These are phyloP conservation scores for Distichodus sexfasciatus DNA, from an alignment of 2,797 vertebrate species.

Conservation along the genomic window DNA sequence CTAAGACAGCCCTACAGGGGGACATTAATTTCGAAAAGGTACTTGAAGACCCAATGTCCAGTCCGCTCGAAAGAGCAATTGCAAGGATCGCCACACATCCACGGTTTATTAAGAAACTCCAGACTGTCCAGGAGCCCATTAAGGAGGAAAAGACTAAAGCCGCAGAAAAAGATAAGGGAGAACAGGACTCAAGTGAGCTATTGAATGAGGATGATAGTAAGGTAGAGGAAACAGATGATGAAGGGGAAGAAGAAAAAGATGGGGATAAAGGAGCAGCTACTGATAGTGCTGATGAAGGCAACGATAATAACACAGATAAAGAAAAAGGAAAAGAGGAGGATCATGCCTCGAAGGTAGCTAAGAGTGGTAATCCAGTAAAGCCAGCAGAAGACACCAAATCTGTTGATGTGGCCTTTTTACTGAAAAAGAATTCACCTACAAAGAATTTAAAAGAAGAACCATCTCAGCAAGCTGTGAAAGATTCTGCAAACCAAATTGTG, in stretches of 20 bases:
- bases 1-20: constrained; percentile 81
- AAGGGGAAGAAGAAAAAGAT: background rate
- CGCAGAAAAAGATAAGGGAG: constrained; percentile 12
- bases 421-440: background rate
- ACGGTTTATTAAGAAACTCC: constrained; percentile 82
- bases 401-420: background rate
- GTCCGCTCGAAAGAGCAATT: constrained; percentile 77
- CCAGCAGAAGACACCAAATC: background rate
- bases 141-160: constrained; percentile 59
- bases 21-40: constrained; percentile 80
- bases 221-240: background rate
- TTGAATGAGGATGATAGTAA: constrained; percentile 6
- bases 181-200: constrained; percentile 2
- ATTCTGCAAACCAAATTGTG: background rate
- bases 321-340: background rate
- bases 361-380: background rate
- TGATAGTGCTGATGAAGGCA: background rate
- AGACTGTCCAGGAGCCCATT: constrained; percentile 71
- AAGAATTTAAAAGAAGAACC: background rate
- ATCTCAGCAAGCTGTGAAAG: background rate
- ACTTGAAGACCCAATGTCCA: constrained; percentile 82
- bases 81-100: constrained; percentile 84
- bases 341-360: background rate
- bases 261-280: background rate
- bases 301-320: background rate